Percentiles rank a stretch among this genome's conserved stretches.
Conservation (phyloP, 2,113 vertebrate genomes). For the Rattus rattus region DNA sequence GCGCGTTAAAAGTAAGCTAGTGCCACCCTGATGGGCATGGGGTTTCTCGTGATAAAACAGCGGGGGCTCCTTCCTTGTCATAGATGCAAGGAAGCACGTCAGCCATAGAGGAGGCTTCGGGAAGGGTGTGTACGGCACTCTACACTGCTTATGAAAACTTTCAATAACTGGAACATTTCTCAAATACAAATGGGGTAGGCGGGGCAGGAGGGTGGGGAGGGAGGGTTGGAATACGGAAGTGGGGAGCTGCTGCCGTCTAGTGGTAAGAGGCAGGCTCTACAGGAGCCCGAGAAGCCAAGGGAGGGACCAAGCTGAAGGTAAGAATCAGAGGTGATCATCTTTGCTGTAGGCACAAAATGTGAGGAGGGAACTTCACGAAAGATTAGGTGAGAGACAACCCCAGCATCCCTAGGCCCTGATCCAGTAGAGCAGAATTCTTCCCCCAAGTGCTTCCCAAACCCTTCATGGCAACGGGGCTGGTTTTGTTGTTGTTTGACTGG, state of each 20-base stretch:
- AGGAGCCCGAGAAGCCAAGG: neutral
- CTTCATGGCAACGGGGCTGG: too few species aligned
- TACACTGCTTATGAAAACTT: neutral
- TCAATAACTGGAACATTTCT: neutral
- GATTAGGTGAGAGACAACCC: neutral
- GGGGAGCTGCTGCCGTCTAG: neutral
- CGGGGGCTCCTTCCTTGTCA: neutral
- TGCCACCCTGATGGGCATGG: too few species aligned
- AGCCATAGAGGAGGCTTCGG: neutral
- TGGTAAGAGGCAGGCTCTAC: too few species aligned
- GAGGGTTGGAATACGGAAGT: neutral
- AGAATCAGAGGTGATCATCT: neutral
- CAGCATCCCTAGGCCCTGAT: accelerated
- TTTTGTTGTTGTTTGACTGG: neutral
- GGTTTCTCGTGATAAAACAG: too few species aligned
- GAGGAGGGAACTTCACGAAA: neutral
- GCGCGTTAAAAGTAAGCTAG: neutral
- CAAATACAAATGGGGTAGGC: neutral
- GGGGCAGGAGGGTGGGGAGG: neutral
- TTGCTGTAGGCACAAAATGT: accelerated
- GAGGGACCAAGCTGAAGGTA: neutral
- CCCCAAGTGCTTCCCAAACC: too few species aligned
- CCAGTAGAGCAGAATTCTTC: too few species aligned
- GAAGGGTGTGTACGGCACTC: neutral
- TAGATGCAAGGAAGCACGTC: neutral